Conservation (phyloP, 2,888 invertebrate species). For the Leptinotarsa haldemani region DNA sequence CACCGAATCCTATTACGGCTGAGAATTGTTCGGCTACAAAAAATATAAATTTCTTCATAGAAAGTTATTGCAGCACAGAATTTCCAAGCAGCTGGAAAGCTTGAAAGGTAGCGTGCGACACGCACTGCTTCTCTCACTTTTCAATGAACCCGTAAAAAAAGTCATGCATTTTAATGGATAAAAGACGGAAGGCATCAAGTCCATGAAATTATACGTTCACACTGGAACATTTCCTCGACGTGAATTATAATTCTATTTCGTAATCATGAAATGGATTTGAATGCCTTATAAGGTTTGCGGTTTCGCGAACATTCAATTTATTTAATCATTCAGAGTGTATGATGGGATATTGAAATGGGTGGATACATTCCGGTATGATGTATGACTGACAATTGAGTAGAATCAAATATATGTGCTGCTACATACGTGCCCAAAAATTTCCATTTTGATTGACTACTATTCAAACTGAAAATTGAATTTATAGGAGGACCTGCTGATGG, state of each 20-base stretch:
- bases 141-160: slow-evolving; percentile 6
- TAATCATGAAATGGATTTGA: background rate
- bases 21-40: background rate
- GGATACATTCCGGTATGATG: too few species aligned
- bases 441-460: too few species aligned
- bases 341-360: too few species aligned
- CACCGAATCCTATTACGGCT: background rate
- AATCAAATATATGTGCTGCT: too few species aligned
- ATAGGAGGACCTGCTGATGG: too few species aligned
- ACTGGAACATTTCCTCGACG: slow-evolving; percentile 6
- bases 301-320: background rate
- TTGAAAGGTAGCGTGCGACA: background rate
- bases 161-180: slow-evolving; percentile 10
- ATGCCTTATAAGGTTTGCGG: background rate
- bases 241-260: slow-evolving; percentile 5
- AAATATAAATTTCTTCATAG: background rate
- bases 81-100: slow-evolving; percentile 1
- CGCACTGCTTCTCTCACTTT: background rate
- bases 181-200: slow-evolving; percentile 14
- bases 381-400: too few species aligned
- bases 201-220: slow-evolving; percentile 11
- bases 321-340: too few species aligned
- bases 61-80: background rate
- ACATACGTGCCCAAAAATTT: too few species aligned
- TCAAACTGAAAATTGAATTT: too few species aligned